These are phyloP conservation scores for Melospiza melodia DNA, from an alignment of 2,113 vertebrate genomes.

Conservation along the genomic window DNA sequence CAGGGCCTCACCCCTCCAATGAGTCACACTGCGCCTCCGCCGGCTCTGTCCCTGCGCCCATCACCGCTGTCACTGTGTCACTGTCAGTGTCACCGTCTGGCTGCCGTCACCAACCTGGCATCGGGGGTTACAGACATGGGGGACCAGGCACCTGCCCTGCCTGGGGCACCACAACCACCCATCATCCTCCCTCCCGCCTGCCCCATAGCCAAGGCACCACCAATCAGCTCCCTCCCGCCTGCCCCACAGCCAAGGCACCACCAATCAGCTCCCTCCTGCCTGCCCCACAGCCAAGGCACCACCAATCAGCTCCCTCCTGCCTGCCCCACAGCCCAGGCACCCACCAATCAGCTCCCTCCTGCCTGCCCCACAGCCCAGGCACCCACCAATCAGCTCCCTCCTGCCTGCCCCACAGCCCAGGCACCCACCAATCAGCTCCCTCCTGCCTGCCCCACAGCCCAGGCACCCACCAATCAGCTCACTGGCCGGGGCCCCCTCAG, in stretches of 20 bases:
- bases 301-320: neutral
- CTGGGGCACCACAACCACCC: neutral
- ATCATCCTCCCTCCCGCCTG: neutral
- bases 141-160: too few relatives aligned
- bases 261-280: neutral
- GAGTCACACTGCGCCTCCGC: neutral
- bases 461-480: neutral
- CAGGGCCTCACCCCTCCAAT: neutral
- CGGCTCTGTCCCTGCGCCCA: neutral
- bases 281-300: too few relatives aligned
- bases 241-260: too few relatives aligned
- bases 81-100: neutral
- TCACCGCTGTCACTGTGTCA: neutral
- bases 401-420: neutral
- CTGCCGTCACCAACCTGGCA: neutral
- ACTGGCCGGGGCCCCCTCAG: neutral
- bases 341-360: neutral
- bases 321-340: neutral
- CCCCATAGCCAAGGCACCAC: too few relatives aligned
- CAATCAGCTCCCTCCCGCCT: neutral
- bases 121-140: too few relatives aligned
- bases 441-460: neutral
- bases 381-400: neutral
- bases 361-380: rapidly evolving
- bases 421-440: neutral